Percentiles rank a stretch among this genome's conserved stretches.
phyloP scores from a whole-genome alignment of 1,140 invertebrate species.

The Rhagoletis zephyria region DNA sequence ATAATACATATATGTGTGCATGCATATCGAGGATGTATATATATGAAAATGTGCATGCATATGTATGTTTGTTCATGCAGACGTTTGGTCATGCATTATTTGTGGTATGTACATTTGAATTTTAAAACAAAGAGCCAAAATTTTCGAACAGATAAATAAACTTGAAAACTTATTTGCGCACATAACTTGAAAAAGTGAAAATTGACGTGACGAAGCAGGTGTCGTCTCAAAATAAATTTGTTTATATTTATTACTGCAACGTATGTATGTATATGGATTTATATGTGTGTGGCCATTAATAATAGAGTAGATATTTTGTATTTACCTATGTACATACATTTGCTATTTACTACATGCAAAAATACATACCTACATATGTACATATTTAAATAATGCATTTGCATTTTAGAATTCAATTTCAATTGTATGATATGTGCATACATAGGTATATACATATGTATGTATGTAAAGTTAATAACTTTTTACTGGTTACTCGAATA shows the following conservation, averaged over 20 bases:
- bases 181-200: slow-evolving; percentile 32
- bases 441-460: no score
- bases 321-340: not conserved
- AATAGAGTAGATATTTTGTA: no score
- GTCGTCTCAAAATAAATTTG: slow-evolving; percentile 24
- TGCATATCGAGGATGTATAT: no score
- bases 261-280: not conserved
- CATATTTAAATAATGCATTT: no score
- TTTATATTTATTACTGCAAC: slow-evolving; percentile 3
- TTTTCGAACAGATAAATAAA: not conserved
- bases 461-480: no score
- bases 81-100: not conserved
- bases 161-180: slow-evolving; percentile 23
- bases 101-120: slow-evolving; percentile 1
- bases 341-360: not conserved
- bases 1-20: not conserved
- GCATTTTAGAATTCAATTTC: no score
- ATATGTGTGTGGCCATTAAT: not conserved
- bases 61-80: slow-evolving; percentile 19
- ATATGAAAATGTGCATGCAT: not conserved
- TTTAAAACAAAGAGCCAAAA: not conserved
- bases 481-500: no score
- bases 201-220: slow-evolving; percentile 37
- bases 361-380: no score
- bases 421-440: no score